These are phyloP conservation scores for Dioctria linearis DNA, from an alignment of 2,888 invertebrate genomes.

Conservation along the genomic window DNA sequence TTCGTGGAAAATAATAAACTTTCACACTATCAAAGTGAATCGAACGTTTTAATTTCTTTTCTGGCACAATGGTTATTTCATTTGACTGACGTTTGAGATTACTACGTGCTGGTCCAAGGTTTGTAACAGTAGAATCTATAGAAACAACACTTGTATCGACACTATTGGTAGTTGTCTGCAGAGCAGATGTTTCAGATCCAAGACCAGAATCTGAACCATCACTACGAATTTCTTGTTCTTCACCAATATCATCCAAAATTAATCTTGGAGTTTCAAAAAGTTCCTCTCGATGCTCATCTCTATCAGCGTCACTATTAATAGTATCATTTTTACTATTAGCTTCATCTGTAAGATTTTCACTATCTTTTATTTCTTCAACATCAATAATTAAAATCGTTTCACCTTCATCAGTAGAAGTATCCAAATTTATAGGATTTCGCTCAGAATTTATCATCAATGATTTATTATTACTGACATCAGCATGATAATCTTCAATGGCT, in stretches of 20 bases:
- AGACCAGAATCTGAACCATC: conserved; percentile 90
- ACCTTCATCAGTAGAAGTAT: conserved; percentile 55
- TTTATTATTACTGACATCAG: conserved; percentile 57
- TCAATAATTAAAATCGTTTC: conserved; percentile 59
- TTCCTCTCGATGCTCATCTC: conserved; percentile 33
- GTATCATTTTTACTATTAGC: conserved; percentile 2
- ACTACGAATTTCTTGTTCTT: conserved; percentile 79
- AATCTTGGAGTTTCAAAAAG: conserved; percentile 20
- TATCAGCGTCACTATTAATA: neutral
- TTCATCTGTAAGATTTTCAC: conserved; percentile 12
- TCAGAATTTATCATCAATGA: conserved; percentile 52
- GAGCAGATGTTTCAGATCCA: conserved; percentile 78
- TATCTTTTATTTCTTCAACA: conserved; percentile 57
- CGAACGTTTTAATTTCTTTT: conserved; percentile 81
- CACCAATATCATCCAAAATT: conserved; percentile 66
- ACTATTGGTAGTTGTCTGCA: conserved; percentile 58
- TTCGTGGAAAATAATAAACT: conserved; percentile 94
- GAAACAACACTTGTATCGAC: conserved; percentile 59
- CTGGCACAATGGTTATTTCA: neutral
- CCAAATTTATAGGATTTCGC: conserved; percentile 44
- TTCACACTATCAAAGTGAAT: conserved; percentile 94
- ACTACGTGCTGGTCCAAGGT: conserved; percentile 72
- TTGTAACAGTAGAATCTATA: conserved; percentile 42
- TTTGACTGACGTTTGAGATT: conserved; percentile 77
- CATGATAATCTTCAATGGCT: conserved; percentile 67